A percentile compares a stretch with the other conserved stretches of the same genome.
These are phyloP conservation scores for Austrofundulus limnaeus DNA, from an alignment of 2,113 vertebrate species.

Conservation along the genomic window DNA sequence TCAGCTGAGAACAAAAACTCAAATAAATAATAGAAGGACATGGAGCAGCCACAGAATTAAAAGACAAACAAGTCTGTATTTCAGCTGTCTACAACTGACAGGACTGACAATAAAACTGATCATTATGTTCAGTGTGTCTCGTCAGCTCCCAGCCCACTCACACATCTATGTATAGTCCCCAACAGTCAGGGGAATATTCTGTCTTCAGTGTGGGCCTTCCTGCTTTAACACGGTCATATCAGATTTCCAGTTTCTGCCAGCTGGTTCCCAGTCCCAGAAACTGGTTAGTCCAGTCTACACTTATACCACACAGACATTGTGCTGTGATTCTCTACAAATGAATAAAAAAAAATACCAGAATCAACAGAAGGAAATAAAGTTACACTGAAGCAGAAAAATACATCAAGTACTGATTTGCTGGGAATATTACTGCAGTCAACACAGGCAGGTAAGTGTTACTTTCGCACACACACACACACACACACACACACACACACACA, in stretches of 20 bases:
- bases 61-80: background rate
- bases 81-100: background rate
- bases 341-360: no score
- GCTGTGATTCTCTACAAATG: no score
- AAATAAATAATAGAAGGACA: no score
- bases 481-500: no score
- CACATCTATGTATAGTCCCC: background rate
- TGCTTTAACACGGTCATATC: background rate
- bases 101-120: background rate
- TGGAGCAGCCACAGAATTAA: no score
- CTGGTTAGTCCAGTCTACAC: background rate
- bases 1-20: no score
- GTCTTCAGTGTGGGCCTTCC: background rate
- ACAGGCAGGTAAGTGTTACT: conserved; percentile 10
- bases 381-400: background rate
- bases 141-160: background rate
- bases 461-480: conserved; percentile 4
- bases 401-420: conserved; percentile 15
- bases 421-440: conserved; percentile 1
- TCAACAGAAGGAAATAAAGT: background rate
- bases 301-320: background rate
- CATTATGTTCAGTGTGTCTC: background rate
- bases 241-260: background rate
- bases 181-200: background rate
- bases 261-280: background rate